Evolutionary conservation across 2,888 invertebrate genomes (phyloP).

Genomic region (Hemistola chrysoprasaria): DNA sequence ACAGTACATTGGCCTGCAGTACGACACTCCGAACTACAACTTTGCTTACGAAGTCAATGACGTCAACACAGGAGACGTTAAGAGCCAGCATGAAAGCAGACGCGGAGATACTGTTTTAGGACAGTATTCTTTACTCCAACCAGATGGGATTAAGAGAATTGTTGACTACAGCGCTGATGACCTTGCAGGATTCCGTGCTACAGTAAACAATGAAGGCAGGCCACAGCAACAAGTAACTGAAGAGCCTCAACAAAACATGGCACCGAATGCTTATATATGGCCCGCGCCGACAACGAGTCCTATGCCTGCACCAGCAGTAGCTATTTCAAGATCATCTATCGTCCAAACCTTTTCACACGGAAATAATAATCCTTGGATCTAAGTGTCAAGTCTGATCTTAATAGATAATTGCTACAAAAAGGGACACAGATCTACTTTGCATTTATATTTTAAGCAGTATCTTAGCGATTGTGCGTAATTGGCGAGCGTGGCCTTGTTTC

Average conservation of each 20-base stretch:
- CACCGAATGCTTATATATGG: constrained; percentile 28
- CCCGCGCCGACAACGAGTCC: constrained; percentile 36
- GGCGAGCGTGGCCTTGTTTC: constrained; percentile 51
- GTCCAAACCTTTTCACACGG: constrained; percentile 50
- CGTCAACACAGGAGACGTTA: constrained; percentile 76
- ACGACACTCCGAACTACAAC: constrained; percentile 67
- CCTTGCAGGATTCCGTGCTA: constrained; percentile 77
- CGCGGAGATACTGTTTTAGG: constrained; percentile 77
- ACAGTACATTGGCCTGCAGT: constrained; percentile 38
- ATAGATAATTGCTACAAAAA: constrained; percentile 26
- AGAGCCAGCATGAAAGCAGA: constrained; percentile 77
- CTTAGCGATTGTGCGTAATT: constrained; percentile 49
- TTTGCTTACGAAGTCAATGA: constrained; percentile 82
- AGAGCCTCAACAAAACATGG: constrained; percentile 9
- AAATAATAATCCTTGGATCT: constrained; percentile 49
- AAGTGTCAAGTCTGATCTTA: constrained; percentile 23
- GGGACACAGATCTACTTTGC: constrained; percentile 47
- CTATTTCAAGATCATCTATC: constrained; percentile 57
- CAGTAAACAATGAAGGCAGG: constrained; percentile 65
- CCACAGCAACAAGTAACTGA: constrained; percentile 12
- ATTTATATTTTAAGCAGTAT: constrained; percentile 47
- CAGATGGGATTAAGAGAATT: constrained; percentile 78
- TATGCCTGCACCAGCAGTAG: constrained; percentile 46
- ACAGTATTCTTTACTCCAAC: constrained; percentile 77
- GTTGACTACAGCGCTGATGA: constrained; percentile 82